Base-by-base conservation (phyloP, 2,113 vertebrate genomes). In the Cyprinus carpio region DNA sequence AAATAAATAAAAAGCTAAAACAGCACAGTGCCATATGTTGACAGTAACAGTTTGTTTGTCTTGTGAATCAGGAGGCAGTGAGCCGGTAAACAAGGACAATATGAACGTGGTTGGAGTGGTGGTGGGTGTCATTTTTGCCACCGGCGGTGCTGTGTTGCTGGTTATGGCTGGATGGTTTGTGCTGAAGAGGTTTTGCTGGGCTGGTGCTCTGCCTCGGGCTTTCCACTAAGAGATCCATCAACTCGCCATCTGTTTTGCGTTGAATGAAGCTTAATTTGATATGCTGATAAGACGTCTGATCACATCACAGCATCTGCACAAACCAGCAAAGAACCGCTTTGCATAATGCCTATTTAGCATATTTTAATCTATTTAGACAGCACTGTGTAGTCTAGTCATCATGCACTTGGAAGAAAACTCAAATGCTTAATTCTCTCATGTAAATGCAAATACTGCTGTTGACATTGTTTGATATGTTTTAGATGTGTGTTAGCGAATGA, bases 121-220 rank as follows among this genome's bases (percentile, higher is more conserved):
- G 74, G 89, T 93, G 11, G 85, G 91, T 2, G 74, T 92, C 7
- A 90, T 93, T 62, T 91, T 94, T 18, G 92, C 91, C 34, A 90
- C 90, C 0, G 91, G 90, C 5, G 91, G 89, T 23, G 89, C 87
- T 18, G 87, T 72, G 43, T 2, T 92, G 40, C 75, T 94, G 67
- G 89, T 92, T 37, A 84, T 93, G 34, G 92, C 88, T 25, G 88
- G 89, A 81, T 95, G 94, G 91, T 92, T 93, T 13, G 37, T 84
- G 46, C 29, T 95, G 51, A 94, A 93, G 90, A 93, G 89, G 83
- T 89, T 85, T 87, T 87, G 88, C 69, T 90, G 72, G 80, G 16
- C 3, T 0, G 86, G 85, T 69, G 82, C 83, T 34, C 46, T 87
- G 56, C 65, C 74, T 79, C 85, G 18, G 1, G 4, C 75, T 29